Percentiles rank a stretch among this genome's conserved stretches.
Conservation (phyloP, 2,797 vertebrate species). For the Oophaga sylvatica region DNA sequence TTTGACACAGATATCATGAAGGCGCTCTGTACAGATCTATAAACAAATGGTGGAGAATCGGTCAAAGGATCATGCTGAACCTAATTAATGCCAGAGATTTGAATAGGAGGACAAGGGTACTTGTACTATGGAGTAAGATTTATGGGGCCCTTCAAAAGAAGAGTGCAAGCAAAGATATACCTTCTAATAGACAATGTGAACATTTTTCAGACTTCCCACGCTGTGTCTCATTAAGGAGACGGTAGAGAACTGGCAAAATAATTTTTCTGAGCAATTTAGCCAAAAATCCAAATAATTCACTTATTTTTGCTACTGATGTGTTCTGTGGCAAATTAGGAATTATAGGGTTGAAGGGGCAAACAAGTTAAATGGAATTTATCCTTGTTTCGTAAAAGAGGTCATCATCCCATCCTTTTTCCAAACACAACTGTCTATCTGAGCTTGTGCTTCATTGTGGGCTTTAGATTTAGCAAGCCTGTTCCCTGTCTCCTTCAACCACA, state of each 20-base stretch:
- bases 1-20: neutral
- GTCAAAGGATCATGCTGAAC: neutral
- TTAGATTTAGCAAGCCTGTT: neutral
- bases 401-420: neutral
- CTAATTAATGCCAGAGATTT: too few species aligned
- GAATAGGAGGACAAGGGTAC: neutral
- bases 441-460: constrained; percentile 1
- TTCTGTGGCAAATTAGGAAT: neutral
- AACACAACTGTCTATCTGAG: constrained; percentile 1
- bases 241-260: neutral
- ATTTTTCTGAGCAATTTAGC: too few species aligned
- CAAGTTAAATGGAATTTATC: neutral
- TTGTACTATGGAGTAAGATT: neutral
- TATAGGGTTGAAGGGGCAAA: neutral
- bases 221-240: neutral
- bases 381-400: neutral
- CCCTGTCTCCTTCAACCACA: constrained; percentile 16
- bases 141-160: neutral
- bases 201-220: neutral
- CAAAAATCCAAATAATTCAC: neutral
- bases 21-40: too few species aligned
- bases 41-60: too few species aligned
- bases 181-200: neutral
- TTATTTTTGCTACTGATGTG: neutral
- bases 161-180: neutral